Evolutionary conservation across 2,797 vertebrate species (phyloP).

Genomic region (Eulemur mongoz): DNA sequence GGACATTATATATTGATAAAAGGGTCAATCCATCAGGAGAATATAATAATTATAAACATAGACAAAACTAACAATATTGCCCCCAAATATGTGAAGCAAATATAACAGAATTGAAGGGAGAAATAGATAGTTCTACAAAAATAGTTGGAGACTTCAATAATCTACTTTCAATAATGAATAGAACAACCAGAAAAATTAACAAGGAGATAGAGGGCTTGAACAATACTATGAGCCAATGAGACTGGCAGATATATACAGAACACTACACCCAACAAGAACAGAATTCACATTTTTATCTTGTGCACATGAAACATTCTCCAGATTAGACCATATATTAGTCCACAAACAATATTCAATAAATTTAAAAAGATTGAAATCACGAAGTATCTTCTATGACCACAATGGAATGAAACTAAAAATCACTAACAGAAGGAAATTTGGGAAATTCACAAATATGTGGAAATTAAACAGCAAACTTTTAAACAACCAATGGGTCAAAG

Average conservation of each 20-base stretch:
- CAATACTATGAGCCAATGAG: not conserved
- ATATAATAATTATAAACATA: constrained; percentile 20
- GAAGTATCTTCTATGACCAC: not conserved
- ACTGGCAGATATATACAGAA: not conserved
- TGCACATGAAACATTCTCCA: not conserved
- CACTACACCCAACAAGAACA: not conserved
- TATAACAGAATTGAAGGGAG: not conserved
- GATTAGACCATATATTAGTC: not conserved
- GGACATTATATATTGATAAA: not conserved
- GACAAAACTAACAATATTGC: not conserved
- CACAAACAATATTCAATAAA: not conserved
- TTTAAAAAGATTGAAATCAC: not conserved
- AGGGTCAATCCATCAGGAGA: not conserved
- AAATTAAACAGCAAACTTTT: too few species aligned
- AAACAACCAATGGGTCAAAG: too few species aligned
- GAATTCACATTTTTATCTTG: not conserved
- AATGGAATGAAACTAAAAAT: not conserved
- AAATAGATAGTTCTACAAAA: not conserved
- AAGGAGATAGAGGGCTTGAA: not conserved
- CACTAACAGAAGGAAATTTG: not conserved
- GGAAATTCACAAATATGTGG: too few species aligned
- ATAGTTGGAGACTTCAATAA: not conserved
- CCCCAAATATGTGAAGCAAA: not conserved
- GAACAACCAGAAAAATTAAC: not conserved
- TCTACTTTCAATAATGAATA: not conserved